Conservation (phyloP, 2,113 vertebrate species). For the Actinemys pallida region DNA sequence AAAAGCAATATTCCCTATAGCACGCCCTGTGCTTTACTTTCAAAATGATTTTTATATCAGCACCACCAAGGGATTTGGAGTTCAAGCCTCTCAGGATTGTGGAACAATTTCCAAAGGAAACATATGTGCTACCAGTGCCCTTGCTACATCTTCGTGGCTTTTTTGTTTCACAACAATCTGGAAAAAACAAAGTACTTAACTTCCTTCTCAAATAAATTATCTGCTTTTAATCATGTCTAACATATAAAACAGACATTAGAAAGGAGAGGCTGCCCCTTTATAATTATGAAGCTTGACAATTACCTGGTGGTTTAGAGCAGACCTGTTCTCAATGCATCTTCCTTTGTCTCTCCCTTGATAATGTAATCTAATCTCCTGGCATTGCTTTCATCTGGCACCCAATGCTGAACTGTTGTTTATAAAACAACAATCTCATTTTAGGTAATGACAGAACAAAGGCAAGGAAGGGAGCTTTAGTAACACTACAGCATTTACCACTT, state of each 20-base stretch:
- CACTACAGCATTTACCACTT: conserved; percentile 75
- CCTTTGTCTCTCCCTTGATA: conserved; percentile 71
- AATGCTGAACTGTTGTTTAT: conserved; percentile 64
- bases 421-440: conserved; percentile 76
- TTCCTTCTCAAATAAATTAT: conserved; percentile 9
- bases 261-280: conserved; percentile 64
- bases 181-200: conserved; percentile 17
- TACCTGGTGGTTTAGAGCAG: conserved; percentile 75
- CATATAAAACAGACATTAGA: conserved; percentile 71
- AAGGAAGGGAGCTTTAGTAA: conserved; percentile 66
- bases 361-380: conserved; percentile 78
- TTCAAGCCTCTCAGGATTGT: neutral
- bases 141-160: neutral
- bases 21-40: neutral
- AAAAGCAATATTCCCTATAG: neutral
- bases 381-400: conserved; percentile 78
- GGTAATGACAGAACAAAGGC: conserved; percentile 78
- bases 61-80: neutral
- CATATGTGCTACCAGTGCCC: neutral
- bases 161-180: conserved; percentile 37
- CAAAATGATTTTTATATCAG: neutral
- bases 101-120: neutral
- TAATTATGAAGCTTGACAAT: conserved; percentile 77
- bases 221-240: conserved; percentile 74
- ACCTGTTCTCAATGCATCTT: conserved; percentile 62